Conservation (phyloP, 2,888 invertebrate species). For the Hyles lineata region DNA sequence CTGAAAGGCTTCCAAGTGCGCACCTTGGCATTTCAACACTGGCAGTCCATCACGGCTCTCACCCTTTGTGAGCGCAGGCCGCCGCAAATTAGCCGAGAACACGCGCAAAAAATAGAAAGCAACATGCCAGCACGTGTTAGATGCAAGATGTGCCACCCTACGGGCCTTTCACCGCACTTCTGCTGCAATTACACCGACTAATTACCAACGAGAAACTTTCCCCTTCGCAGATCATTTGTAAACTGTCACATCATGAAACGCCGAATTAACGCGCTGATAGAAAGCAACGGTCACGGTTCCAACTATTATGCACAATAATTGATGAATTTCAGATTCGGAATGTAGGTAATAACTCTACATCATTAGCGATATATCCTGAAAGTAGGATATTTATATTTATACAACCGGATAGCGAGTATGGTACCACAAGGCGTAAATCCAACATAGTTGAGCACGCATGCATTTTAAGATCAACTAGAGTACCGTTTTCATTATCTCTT, state of each 20-base stretch:
- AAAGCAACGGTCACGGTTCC: constrained; percentile 15
- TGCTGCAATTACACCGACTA: constrained; percentile 34
- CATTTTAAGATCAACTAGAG: too few species aligned
- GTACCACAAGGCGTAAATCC: too few species aligned
- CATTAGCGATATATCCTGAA: too few species aligned
- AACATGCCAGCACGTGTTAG: constrained; percentile 51
- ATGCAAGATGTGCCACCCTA: constrained; percentile 52
- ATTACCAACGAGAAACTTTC: constrained; percentile 19
- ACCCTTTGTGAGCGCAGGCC: constrained; percentile 12
- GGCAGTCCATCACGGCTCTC: constrained; percentile 24
- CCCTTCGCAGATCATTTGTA: constrained; percentile 25
- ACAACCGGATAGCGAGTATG: too few species aligned
- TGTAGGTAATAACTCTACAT: background rate
- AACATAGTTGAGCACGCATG: too few species aligned
- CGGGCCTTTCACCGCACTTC: constrained; percentile 54
- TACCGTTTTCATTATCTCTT: too few species aligned
- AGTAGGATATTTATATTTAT: too few species aligned
- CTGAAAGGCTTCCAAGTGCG: background rate
- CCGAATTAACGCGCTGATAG: constrained; percentile 18
- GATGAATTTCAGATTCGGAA: constrained; percentile 1
- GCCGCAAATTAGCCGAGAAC: constrained; percentile 20
- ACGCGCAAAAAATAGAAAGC: constrained; percentile 54
- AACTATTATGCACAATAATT: background rate
- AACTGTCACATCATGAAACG: constrained; percentile 27
- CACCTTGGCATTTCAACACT: background rate